phyloP scores from a whole-genome alignment of 2,113 vertebrate genomes.

The Festucalex cinctus region DNA sequence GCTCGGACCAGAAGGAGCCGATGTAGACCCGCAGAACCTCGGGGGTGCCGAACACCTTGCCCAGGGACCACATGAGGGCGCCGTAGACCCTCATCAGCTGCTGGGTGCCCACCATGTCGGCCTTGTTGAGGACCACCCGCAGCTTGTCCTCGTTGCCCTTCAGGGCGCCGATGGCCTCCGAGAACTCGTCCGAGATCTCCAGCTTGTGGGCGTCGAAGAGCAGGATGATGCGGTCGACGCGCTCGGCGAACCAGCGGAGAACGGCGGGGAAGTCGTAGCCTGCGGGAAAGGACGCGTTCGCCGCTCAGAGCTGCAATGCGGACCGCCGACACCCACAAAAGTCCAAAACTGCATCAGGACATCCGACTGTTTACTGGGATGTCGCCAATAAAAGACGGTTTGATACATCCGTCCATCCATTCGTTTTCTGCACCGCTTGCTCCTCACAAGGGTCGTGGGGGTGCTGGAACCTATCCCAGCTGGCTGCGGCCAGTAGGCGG shows the following conservation, averaged over 20 bases:
- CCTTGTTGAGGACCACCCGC: constrained; percentile 93
- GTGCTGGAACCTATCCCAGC: too few relatives aligned
- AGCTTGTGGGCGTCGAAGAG: constrained; percentile 93
- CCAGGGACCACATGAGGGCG: constrained; percentile 92
- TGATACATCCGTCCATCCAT: too few relatives aligned
- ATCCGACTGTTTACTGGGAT: too few relatives aligned
- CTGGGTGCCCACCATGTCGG: constrained; percentile 91
- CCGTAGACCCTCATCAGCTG: constrained; percentile 94
- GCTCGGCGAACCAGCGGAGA: constrained; percentile 90
- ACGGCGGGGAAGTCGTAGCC: constrained; percentile 91
- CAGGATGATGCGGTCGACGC: constrained; percentile 88
- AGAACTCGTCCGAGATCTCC: constrained; percentile 93
- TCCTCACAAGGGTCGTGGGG: too few relatives aligned
- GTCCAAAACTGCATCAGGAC: not conserved
- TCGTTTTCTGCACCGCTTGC: too few relatives aligned
- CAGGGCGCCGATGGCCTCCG: constrained; percentile 85
- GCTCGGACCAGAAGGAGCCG: constrained; percentile 92
- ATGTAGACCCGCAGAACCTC: constrained; percentile 93
- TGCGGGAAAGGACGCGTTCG: constrained; percentile 31
- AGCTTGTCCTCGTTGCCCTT: constrained; percentile 93
- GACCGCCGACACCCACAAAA: not conserved
- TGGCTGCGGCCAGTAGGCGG: too few relatives aligned
- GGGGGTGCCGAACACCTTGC: constrained; percentile 87
- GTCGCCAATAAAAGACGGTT: too few relatives aligned
- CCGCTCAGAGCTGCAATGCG: not conserved